These are phyloP conservation scores for Condylura cristata DNA, from an alignment of 2,113 vertebrate species.

Conservation along the genomic window DNA sequence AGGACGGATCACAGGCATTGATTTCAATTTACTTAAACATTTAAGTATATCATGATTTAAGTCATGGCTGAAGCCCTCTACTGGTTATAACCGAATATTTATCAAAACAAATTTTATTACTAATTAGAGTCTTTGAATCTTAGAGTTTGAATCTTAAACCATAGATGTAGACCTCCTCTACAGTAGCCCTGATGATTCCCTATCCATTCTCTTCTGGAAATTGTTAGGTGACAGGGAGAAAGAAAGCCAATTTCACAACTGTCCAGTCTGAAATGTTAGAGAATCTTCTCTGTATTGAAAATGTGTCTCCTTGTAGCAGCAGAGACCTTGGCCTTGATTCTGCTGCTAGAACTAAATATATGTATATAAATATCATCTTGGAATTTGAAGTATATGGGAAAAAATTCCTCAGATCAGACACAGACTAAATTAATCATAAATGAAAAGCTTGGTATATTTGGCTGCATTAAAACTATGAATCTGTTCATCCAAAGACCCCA, in stretches of 20 bases:
- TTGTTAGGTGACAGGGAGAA: not conserved
- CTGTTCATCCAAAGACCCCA: not conserved
- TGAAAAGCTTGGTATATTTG: not conserved
- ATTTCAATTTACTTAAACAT: not conserved
- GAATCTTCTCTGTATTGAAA: not conserved
- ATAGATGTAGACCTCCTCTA: not conserved
- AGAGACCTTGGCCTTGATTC: not conserved
- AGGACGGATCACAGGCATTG: fast-evolving
- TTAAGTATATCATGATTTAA: not conserved
- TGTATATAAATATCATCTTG: not conserved
- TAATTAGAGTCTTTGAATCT: not conserved
- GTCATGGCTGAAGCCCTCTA: not conserved
- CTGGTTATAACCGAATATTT: not conserved
- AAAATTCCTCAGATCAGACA: not conserved
- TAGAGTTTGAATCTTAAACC: not conserved
- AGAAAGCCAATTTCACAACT: not conserved
- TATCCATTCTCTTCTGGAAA: not conserved
- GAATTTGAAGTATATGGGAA: not conserved
- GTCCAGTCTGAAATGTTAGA: not conserved
- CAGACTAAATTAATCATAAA: constrained; percentile 10
- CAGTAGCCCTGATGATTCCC: not conserved
- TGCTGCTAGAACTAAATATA: not conserved
- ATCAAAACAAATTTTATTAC: not conserved
- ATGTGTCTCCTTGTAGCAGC: not conserved
- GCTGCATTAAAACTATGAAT: not conserved